phyloP scores from a whole-genome alignment of 1,140 invertebrate species.

The Bathynomus jamesi region DNA sequence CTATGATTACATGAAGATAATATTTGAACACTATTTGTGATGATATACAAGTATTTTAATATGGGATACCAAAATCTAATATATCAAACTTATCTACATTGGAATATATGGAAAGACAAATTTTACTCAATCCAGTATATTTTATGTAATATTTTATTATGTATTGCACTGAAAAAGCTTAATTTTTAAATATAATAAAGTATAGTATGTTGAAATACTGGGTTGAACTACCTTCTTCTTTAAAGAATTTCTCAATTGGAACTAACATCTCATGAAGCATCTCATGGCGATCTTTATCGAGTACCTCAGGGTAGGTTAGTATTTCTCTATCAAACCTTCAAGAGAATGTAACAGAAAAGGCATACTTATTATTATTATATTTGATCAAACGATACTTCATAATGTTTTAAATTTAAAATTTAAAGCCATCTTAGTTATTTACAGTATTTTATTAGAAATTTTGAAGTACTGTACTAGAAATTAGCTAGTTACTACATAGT shows the following conservation, averaged over 20 bases:
- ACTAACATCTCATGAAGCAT: conserved; percentile 73
- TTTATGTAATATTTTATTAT: too few relatives aligned
- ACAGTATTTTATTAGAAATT: too few relatives aligned
- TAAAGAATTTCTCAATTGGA: conserved; percentile 80
- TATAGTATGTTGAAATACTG: conserved; percentile 49
- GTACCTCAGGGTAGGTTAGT: conserved; percentile 71
- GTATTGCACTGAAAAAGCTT: too few relatives aligned
- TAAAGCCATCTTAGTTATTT: too few relatives aligned
- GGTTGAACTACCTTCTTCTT: conserved; percentile 57
- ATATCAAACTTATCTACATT: not conserved
- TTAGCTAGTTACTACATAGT: too few relatives aligned
- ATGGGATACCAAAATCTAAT: not conserved
- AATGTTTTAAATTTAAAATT: too few relatives aligned
- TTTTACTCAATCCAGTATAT: too few relatives aligned
- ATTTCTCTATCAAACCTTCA: conserved; percentile 50
- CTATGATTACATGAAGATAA: not conserved
- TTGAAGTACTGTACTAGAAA: too few relatives aligned
- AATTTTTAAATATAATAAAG: too few relatives aligned
- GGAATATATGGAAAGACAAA: not conserved
- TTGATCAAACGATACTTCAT: too few relatives aligned
- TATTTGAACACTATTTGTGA: not conserved
- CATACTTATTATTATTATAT: too few relatives aligned
- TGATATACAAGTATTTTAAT: not conserved
- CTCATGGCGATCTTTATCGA: conserved; percentile 73
- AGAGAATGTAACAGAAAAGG: too few relatives aligned